A percentile compares a stretch with the other conserved stretches of the same genome.
Evolutionary conservation across 2,113 vertebrate species (phyloP).

Genomic region (Pachypanchax playfairii): DNA sequence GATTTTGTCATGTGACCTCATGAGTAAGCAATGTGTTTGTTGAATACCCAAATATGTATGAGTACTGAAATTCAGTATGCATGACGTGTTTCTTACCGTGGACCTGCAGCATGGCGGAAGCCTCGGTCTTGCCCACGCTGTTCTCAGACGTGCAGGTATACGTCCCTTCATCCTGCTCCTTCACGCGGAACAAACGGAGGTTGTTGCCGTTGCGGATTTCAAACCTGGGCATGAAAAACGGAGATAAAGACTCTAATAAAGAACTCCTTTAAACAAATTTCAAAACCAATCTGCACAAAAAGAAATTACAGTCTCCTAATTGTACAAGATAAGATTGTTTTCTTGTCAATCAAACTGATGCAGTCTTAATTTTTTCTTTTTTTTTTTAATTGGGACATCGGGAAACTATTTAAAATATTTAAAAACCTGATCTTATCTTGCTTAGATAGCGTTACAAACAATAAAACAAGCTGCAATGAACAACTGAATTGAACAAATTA

Average conservation of each 20-base stretch:
- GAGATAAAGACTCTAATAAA: slow-evolving; percentile 28
- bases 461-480: slow-evolving; percentile 1
- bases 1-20: slow-evolving; percentile 34
- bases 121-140: slow-evolving; percentile 96
- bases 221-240: slow-evolving; percentile 80
- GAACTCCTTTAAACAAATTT: slow-evolving; percentile 5
- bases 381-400: slow-evolving; percentile 30
- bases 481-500: background rate
- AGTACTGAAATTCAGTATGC: slow-evolving; percentile 41
- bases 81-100: slow-evolving; percentile 84
- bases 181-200: slow-evolving; percentile 88
- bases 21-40: slow-evolving; percentile 17
- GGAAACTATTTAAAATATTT: slow-evolving; percentile 29
- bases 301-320: slow-evolving; percentile 17
- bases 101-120: slow-evolving; percentile 92
- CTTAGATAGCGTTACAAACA: slow-evolving; percentile 12
- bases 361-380: slow-evolving; percentile 10
- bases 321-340: slow-evolving; percentile 31
- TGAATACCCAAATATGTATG: slow-evolving; percentile 22
- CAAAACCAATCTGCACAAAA: slow-evolving; percentile 31
- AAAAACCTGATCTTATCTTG: slow-evolving; percentile 26
- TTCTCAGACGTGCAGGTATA: slow-evolving; percentile 97
- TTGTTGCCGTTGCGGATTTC: slow-evolving; percentile 95
- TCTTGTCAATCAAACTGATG: slow-evolving; percentile 40
- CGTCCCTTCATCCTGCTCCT: slow-evolving; percentile 90